A percentile compares a stretch with the other conserved stretches of the same genome.
phyloP scores from a whole-genome alignment of 1,140 invertebrate genomes.

The Bilobella aurantiaca region DNA sequence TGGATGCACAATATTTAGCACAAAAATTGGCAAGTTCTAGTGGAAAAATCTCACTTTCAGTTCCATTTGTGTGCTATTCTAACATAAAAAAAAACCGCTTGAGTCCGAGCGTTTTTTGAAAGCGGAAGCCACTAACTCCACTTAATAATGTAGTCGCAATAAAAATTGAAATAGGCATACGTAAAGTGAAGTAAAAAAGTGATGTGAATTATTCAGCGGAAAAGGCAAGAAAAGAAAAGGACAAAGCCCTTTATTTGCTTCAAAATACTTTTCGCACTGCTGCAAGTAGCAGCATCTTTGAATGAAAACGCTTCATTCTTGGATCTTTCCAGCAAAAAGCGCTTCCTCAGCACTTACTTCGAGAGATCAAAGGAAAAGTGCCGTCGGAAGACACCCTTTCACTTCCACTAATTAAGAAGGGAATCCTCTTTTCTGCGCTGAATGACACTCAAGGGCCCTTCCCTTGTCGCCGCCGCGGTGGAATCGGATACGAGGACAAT shows the following conservation, averaged over 20 bases:
- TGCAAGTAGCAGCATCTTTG: too few relatives aligned
- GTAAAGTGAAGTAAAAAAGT: neutral
- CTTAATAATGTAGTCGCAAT: conserved; percentile 20
- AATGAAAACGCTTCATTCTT: too few relatives aligned
- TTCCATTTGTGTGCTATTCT: too few relatives aligned
- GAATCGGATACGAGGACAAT: neutral
- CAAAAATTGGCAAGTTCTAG: too few relatives aligned
- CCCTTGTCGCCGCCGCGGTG: neutral
- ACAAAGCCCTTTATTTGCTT: too few relatives aligned
- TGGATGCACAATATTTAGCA: too few relatives aligned
- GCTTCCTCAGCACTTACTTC: neutral
- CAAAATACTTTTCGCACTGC: neutral
- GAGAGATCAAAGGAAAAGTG: conserved; percentile 29
- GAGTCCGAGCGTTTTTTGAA: conserved; percentile 16
- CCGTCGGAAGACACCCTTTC: conserved; percentile 22
- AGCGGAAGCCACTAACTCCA: conserved; percentile 27
- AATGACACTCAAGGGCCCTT: too few relatives aligned
- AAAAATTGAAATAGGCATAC: conserved; percentile 9
- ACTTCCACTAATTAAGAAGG: conserved; percentile 28
- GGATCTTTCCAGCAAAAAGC: neutral
- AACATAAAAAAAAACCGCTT: too few relatives aligned
- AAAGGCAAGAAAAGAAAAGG: neutral
- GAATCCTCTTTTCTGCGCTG: neutral
- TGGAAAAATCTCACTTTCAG: too few relatives aligned
- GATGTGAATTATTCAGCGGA: neutral